Evolutionary conservation across 1,140 invertebrate genomes (phyloP).

Genomic region (Halictus rubicundus): DNA sequence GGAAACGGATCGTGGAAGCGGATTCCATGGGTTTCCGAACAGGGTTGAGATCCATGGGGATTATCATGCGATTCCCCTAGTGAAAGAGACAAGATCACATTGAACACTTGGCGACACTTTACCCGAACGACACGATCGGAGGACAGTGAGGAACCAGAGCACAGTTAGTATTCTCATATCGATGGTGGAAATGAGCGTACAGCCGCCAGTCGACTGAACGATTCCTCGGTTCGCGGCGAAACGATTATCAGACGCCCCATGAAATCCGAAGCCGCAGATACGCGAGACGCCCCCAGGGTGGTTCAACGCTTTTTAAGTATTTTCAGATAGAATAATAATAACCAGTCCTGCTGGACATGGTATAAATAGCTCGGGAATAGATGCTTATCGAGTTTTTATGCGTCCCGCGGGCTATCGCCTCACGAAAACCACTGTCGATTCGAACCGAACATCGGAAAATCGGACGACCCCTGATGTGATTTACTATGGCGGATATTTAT

Average conservation of each 20-base stretch:
- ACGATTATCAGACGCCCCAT: constrained; percentile 46
- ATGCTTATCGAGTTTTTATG: not conserved
- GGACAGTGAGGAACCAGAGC: constrained; percentile 26
- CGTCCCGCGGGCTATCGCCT: not conserved
- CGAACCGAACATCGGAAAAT: not conserved
- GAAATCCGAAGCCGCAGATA: constrained; percentile 55
- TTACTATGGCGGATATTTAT: no score
- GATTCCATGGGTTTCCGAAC: not conserved
- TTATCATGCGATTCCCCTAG: not conserved
- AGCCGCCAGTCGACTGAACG: constrained; percentile 48
- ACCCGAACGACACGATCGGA: constrained; percentile 32
- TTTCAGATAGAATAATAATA: constrained; percentile 22
- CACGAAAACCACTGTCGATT: not conserved
- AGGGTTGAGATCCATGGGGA: not conserved
- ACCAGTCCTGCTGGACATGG: not conserved
- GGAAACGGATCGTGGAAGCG: not conserved
- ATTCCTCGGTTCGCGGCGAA: not conserved
- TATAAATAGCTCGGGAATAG: not conserved
- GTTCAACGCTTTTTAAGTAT: constrained; percentile 23
- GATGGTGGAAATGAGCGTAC: constrained; percentile 34
- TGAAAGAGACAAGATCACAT: no score
- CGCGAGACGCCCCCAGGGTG: constrained; percentile 46
- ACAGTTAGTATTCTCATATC: constrained; percentile 48
- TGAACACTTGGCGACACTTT: constrained; percentile 33
- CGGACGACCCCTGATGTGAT: not conserved